Base-by-base conservation (phyloP, 2,113 vertebrate species). In the Ginglymostoma cirratum region DNA sequence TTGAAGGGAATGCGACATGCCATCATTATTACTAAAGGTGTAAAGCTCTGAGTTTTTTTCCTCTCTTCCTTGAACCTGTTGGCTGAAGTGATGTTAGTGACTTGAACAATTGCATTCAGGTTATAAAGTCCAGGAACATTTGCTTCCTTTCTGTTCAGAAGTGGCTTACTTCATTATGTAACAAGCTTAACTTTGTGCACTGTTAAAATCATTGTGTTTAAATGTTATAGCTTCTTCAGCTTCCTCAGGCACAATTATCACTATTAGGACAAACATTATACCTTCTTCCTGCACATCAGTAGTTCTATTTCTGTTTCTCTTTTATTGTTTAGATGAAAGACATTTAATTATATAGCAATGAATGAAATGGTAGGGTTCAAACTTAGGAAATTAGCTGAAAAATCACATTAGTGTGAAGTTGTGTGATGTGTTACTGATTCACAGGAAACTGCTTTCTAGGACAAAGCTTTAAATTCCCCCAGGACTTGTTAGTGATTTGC, bases 351-450 rank as follows among this genome's bases (percentile, higher is more conserved):
- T 97, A 96, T 19, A 97, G 97, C 98, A 98, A 98, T 98, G 98
- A 98, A 98, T 98, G 98, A 98, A 98, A 98, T 98, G 97, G 97
- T 96, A 97, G 97, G 97, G 98, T 98, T 98, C 97, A 97, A 98
- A 98, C 98, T 97, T 98, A 98, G 98, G 98, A 99, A 99, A 99
- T 98, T 98, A 98, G 98, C 98, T 98, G 97, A 97, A 97, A 99
- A 99, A 99, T 99, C 98, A 96, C 98, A 98, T 99, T 98, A 99
- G 98, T 96, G 96, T 97, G 98, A 98, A 98, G 96, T 97, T 98
- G 98, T 98, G 98, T 98, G 98, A 97, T 97, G 98, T 97, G 97
- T 97, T 97, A 97, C 97, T 97, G 96, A 96, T 98, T 97, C 98
- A 97, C 97, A 98, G 98, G 98, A 98, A 98, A 97, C 97, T 96